Evolutionary conservation across 2,797 vertebrate genomes (phyloP).

Genomic region (Anas flavirostris): DNA sequence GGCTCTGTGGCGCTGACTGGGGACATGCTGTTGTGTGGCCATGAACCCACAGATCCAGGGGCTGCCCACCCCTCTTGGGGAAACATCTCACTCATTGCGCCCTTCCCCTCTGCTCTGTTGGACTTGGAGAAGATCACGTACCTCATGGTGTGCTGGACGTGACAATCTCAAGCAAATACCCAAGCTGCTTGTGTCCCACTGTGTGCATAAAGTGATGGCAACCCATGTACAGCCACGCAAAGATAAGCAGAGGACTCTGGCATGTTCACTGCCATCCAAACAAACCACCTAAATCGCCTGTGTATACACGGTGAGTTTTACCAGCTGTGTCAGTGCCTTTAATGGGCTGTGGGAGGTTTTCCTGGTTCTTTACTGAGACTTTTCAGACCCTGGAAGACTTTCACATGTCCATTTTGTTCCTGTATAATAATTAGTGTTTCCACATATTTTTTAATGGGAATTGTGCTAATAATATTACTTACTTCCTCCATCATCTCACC

Average conservation of each 20-base stretch:
- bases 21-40: background rate
- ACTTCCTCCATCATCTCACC: background rate
- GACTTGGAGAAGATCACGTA: background rate
- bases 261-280: background rate
- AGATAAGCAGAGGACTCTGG: background rate
- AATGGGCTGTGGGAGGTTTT: background rate
- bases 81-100: background rate
- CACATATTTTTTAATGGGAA: background rate
- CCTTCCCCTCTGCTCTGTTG: background rate
- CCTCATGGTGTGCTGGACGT: background rate
- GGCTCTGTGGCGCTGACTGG: background rate
- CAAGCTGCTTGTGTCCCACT: background rate
- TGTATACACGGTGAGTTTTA: background rate
- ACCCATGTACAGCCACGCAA: too few species aligned
- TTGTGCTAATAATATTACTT: background rate
- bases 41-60: background rate
- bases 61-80: background rate
- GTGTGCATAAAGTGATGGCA: background rate
- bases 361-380: background rate
- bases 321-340: background rate
- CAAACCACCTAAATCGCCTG: background rate
- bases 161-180: background rate
- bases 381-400: background rate
- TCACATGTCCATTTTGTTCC: background rate
- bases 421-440: background rate